Percentiles rank a stretch among this genome's conserved stretches.
These are phyloP conservation scores for Rhinolophus ferrumequinum DNA, from an alignment of 2,113 vertebrate species.

Conservation along the genomic window DNA sequence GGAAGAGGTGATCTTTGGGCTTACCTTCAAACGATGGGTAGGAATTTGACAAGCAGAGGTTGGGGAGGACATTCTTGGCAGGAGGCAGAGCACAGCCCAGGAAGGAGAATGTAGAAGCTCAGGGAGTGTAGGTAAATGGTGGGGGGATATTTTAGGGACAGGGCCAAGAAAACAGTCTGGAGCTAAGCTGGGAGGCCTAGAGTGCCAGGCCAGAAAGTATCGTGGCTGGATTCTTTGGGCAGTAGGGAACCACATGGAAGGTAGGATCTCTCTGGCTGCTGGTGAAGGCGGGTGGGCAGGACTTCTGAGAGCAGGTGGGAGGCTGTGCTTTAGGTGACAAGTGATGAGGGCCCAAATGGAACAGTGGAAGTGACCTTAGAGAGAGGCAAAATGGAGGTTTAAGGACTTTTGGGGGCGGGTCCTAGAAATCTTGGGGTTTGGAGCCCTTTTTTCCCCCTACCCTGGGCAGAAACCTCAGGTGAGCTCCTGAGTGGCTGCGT, in stretches of 20 bases:
- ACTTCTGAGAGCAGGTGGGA: not conserved
- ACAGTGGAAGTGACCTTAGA: not conserved
- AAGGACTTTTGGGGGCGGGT: not conserved
- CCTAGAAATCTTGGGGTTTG: not conserved
- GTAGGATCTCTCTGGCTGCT: not conserved
- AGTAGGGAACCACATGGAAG: not conserved
- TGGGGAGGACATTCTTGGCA: not conserved
- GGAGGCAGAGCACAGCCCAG: not conserved
- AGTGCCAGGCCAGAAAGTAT: not conserved
- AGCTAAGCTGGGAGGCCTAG: not conserved
- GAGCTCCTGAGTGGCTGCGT: accelerated
- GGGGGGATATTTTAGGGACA: not conserved
- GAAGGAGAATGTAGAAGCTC: not conserved
- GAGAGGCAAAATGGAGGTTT: no score
- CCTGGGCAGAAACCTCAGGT: not conserved
- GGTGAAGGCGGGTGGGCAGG: not conserved
- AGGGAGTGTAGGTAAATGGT: no score
- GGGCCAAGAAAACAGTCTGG: not conserved
- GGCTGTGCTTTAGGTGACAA: not conserved
- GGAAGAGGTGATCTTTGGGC: not conserved
- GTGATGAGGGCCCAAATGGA: not conserved
- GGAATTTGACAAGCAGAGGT: not conserved
- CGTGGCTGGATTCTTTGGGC: not conserved
- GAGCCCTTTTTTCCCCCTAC: not conserved
- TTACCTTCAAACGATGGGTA: not conserved